Base-by-base conservation (phyloP, 2,888 invertebrate genomes). In the Dryadula phaetusa region DNA sequence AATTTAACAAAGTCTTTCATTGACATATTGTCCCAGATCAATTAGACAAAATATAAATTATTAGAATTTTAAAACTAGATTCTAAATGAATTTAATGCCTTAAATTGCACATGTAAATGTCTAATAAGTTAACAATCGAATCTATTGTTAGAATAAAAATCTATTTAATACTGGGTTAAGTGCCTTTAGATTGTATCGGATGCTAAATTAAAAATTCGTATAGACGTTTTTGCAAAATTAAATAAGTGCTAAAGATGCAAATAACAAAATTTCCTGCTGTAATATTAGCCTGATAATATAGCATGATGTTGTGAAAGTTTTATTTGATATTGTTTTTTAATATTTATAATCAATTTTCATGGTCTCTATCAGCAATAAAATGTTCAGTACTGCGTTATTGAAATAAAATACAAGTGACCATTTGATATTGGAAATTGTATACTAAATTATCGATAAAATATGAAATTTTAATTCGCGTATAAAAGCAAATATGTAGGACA, bases 321-420 rank as follows among this genome's bases (percentile, higher is more conserved):
- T 44, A 16, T 68, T 49, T 32, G 25, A 22, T 18, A 58, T 42
- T 22, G 20, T 16, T 56, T 62, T 8, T 14, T 40, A 34, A 46
- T 65, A 54, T 58, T 63, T 64, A 54, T 67, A 20, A 42, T 37
- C 14, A 40, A 44, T 62, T 53, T 40, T 64, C 65, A 68, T 16
- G 67, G 64, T 52, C 56, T 56, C 56, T 14, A 64, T 61, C n/a
- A n/a, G n/a, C n/a, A n/a, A n/a, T 64, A 58, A 42, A 70, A 54
- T 32, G 49, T 34, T 5, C 25, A 44, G 32, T 40, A 49, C 61
- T 40, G 62, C 46, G 58, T 40, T 58, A 44, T 54, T 20, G 25
- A 46, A 46, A 22, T n/a, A 10, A 53, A 28, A 40, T n/a, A 8
- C n/a, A 61, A 46, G 20, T 14, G 32, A 12, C 4, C 6, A 28